phyloP scores from a whole-genome alignment of 2,797 vertebrate genomes.

The Pseudocheirus occidentalis region DNA sequence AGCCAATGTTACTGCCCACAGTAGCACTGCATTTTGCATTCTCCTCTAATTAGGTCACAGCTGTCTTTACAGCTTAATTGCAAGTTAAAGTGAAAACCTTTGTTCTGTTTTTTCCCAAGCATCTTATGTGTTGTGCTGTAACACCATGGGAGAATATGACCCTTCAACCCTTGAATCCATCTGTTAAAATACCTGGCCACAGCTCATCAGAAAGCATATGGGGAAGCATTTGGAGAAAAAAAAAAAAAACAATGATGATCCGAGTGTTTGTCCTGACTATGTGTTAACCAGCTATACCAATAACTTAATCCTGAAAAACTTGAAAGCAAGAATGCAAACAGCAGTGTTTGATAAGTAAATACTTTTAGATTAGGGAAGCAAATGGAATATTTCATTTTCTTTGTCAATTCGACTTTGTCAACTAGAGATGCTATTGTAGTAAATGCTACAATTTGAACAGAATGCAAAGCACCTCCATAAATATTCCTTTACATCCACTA shows the following conservation, averaged over 20 bases:
- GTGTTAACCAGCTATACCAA: neutral
- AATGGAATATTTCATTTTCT: neutral
- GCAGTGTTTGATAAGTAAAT: neutral
- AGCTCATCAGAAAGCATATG: neutral
- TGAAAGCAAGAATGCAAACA: neutral
- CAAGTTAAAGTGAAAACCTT: neutral
- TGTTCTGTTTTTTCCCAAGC: neutral
- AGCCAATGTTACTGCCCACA: neutral
- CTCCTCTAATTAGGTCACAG: conserved; percentile 1
- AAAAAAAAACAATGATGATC: too few relatives aligned
- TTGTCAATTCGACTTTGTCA: neutral
- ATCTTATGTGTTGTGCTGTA: neutral
- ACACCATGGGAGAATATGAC: neutral
- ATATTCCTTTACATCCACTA: neutral
- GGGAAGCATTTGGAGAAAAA: neutral
- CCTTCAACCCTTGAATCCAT: neutral
- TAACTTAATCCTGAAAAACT: neutral
- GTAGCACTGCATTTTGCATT: neutral
- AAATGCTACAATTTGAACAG: neutral
- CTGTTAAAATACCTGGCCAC: neutral
- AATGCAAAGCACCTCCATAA: neutral
- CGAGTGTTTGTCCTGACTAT: neutral
- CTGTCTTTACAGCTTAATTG: conserved; percentile 2
- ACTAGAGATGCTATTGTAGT: neutral
- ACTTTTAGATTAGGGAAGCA: neutral